A percentile compares a stretch with the other conserved stretches of the same genome.
phyloP scores from a whole-genome alignment of 2,797 vertebrate genomes.

The Esox masquinongy region DNA sequence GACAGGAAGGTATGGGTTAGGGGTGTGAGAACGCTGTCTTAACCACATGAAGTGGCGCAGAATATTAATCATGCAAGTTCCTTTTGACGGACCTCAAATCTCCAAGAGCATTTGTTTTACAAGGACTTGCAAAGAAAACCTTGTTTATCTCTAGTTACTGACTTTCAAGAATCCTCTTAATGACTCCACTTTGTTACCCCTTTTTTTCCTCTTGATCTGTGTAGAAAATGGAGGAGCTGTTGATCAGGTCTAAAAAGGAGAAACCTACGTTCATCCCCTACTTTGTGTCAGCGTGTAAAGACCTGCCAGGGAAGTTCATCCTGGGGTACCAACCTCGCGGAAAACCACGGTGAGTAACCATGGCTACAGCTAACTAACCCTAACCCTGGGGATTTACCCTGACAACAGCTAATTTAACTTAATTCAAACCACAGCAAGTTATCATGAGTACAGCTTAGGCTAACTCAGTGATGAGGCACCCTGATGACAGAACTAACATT shows the following conservation, averaged over 20 bases:
- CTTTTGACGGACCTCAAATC: neutral
- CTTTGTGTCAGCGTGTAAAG: slow-evolving; percentile 93
- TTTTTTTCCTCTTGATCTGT: slow-evolving; percentile 2
- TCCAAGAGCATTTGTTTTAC: neutral
- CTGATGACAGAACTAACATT: neutral
- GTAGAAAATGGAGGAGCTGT: slow-evolving; percentile 96
- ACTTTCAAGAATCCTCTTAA: neutral
- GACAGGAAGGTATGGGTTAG: slow-evolving; percentile 84
- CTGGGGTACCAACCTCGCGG: slow-evolving; percentile 98
- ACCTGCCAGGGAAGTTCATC: slow-evolving; percentile 97
- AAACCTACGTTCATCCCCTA: slow-evolving; percentile 99
- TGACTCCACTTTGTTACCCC: neutral
- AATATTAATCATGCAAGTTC: neutral
- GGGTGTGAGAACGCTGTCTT: neutral
- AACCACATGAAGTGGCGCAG: neutral
- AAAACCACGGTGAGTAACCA: slow-evolving; percentile 82
- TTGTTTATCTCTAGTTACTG: neutral
- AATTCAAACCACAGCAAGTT: too few relatives aligned
- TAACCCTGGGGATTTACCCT: neutral
- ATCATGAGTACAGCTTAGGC: neutral
- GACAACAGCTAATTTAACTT: neutral
- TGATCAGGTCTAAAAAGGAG: slow-evolving; percentile 92
- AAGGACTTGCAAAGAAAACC: neutral
- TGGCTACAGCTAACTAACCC: neutral
- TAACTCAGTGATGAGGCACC: neutral